Evolutionary conservation across 2,113 vertebrate species (phyloP).

Genomic region (Sinocyclocheilus grahami): DNA sequence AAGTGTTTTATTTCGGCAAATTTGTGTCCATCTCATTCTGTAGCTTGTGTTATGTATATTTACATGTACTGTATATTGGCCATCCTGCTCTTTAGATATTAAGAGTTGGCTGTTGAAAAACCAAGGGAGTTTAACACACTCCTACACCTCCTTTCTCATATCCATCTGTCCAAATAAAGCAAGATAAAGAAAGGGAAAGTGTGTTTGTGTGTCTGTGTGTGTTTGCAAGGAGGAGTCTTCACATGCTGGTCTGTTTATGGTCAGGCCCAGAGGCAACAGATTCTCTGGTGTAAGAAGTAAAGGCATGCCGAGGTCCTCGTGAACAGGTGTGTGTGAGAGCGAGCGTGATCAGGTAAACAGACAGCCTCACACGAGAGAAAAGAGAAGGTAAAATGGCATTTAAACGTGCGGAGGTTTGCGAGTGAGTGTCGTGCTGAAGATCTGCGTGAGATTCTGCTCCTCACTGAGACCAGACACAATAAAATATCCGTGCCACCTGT

Average conservation of each 20-base stretch:
- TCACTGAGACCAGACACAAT: slow-evolving; percentile 61
- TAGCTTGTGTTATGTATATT: neutral
- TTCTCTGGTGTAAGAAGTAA: slow-evolving; percentile 75
- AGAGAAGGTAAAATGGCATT: neutral
- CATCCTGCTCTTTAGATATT: neutral
- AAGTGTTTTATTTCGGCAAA: neutral
- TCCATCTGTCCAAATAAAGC: slow-evolving; percentile 8
- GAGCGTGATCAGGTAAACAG: slow-evolving; percentile 63
- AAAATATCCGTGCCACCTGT: slow-evolving; percentile 73
- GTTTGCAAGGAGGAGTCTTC: slow-evolving; percentile 7
- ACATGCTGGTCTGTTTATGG: slow-evolving; percentile 70
- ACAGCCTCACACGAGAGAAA: slow-evolving; percentile 37
- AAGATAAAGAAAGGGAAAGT: slow-evolving; percentile 4
- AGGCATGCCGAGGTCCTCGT: slow-evolving; percentile 70
- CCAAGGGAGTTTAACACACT: neutral
- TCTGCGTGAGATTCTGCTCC: slow-evolving; percentile 38
- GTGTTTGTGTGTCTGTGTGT: neutral
- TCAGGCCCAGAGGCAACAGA: slow-evolving; percentile 72
- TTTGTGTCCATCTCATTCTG: neutral
- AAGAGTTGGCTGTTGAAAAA: neutral
- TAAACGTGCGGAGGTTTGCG: slow-evolving; percentile 61
- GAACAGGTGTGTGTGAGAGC: slow-evolving; percentile 74
- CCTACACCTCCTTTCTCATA: slow-evolving; percentile 18
- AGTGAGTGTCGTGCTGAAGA: slow-evolving; percentile 61
- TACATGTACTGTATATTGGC: neutral